These are phyloP conservation scores for Onychomys leucogaster DNA, from an alignment of 2,797 vertebrate species.

Conservation along the genomic window DNA sequence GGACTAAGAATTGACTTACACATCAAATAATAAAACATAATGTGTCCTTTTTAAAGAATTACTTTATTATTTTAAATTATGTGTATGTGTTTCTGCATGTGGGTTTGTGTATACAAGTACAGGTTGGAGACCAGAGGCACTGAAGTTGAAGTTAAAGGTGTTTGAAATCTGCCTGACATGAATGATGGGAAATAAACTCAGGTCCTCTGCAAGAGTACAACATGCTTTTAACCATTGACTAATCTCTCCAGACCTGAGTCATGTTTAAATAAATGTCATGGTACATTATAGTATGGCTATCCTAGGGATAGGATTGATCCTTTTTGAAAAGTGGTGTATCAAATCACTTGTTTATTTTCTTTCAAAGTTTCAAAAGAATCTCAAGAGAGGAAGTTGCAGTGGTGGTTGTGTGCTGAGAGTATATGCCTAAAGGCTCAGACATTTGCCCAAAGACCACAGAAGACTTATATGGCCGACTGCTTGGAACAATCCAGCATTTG, in stretches of 20 bases:
- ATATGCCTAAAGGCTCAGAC: background rate
- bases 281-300: background rate
- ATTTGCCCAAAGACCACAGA: background rate
- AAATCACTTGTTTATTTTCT: background rate
- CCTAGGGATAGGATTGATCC: background rate
- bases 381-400: background rate
- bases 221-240: background rate
- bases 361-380: background rate
- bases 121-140: background rate
- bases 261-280: background rate
- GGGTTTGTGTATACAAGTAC: background rate
- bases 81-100: background rate
- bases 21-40: slow-evolving; percentile 27
- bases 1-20: background rate
- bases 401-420: background rate
- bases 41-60: background rate
- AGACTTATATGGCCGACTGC: background rate
- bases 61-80: background rate
- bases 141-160: background rate
- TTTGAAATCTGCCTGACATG: background rate
- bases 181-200: background rate
- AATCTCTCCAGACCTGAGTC: background rate
- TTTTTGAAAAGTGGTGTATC: background rate
- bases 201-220: background rate
- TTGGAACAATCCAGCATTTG: background rate